phyloP scores from a whole-genome alignment of 2,113 vertebrate species.

The Pycnonotus jocosus region DNA sequence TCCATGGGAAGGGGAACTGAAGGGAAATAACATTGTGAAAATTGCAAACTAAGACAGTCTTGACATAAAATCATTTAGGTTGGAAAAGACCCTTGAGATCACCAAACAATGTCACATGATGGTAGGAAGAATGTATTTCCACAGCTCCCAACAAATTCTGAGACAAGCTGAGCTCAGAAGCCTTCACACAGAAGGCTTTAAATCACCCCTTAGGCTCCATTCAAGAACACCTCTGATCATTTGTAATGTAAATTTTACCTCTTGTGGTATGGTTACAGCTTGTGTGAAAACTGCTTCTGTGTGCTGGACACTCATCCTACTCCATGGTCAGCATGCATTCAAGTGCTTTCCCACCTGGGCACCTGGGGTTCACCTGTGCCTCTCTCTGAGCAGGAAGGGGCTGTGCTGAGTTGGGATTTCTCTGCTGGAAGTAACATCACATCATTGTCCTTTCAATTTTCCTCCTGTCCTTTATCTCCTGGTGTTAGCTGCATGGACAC shows the following conservation, averaged over 20 bases:
- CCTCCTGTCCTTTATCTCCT: neutral
- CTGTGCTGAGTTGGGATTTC: neutral
- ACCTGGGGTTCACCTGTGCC: neutral
- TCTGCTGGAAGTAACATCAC: neutral
- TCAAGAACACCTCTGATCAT: neutral
- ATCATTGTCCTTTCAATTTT: fast-evolving
- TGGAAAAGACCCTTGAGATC: neutral
- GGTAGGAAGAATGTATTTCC: neutral
- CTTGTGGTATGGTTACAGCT: neutral
- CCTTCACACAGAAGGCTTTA: neutral
- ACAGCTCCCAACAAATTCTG: neutral
- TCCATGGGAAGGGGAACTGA: neutral
- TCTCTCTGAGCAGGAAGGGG: neutral
- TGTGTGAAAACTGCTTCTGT: neutral
- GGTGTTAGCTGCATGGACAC: neutral
- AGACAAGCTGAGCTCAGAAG: neutral
- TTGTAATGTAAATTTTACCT: neutral
- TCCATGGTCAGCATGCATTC: fast-evolving
- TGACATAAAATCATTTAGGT: neutral
- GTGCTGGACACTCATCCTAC: fast-evolving
- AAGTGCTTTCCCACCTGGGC: neutral
- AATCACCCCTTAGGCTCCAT: neutral
- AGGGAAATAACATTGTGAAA: neutral
- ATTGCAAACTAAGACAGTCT: neutral
- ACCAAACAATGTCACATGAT: neutral